These are phyloP conservation scores for Drosophila parvula DNA, from an alignment of 1,140 invertebrate species.

Conservation along the genomic window DNA sequence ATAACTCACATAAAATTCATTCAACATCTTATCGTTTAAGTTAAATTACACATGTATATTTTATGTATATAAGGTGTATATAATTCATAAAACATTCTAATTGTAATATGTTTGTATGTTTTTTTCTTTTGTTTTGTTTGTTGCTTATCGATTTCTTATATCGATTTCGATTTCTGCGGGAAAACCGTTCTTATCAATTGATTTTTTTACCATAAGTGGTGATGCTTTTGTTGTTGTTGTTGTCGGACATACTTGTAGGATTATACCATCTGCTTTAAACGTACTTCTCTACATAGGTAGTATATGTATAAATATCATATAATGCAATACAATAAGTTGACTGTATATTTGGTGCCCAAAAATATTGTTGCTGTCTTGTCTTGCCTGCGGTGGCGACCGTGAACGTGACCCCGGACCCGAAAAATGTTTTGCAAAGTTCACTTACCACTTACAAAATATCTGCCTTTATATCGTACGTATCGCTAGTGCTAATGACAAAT, in stretches of 20 bases:
- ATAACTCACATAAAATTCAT: slow-evolving; percentile 79
- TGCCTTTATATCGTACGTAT: slow-evolving; percentile 5
- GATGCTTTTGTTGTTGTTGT: not conserved
- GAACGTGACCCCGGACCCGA: slow-evolving; percentile 4
- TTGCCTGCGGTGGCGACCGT: not conserved
- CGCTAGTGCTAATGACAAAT: slow-evolving; percentile 60
- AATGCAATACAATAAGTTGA: slow-evolving; percentile 61
- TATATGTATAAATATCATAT: slow-evolving; percentile 49
- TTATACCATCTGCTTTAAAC: slow-evolving; percentile 13
- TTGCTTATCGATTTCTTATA: slow-evolving; percentile 15
- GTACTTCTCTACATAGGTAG: slow-evolving; percentile 41
- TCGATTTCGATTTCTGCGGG: slow-evolving; percentile 34
- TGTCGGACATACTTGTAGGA: slow-evolving; percentile 15
- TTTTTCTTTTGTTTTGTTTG: slow-evolving; percentile 4
- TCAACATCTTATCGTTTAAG: slow-evolving; percentile 69
- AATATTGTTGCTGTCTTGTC: slow-evolving; percentile 73
- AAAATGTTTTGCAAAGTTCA: slow-evolving; percentile 36
- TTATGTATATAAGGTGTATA: slow-evolving; percentile 73
- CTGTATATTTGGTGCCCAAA: slow-evolving; percentile 79
- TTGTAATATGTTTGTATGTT: slow-evolving; percentile 62
- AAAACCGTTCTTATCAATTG: slow-evolving; percentile 61
- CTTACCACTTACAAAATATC: slow-evolving; percentile 33
- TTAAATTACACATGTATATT: slow-evolving; percentile 47
- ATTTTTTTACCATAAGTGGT: slow-evolving; percentile 24
- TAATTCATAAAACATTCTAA: slow-evolving; percentile 80